Evolutionary conservation across 2,797 vertebrate species (phyloP).

Genomic region (Fistularia tabacaria): DNA sequence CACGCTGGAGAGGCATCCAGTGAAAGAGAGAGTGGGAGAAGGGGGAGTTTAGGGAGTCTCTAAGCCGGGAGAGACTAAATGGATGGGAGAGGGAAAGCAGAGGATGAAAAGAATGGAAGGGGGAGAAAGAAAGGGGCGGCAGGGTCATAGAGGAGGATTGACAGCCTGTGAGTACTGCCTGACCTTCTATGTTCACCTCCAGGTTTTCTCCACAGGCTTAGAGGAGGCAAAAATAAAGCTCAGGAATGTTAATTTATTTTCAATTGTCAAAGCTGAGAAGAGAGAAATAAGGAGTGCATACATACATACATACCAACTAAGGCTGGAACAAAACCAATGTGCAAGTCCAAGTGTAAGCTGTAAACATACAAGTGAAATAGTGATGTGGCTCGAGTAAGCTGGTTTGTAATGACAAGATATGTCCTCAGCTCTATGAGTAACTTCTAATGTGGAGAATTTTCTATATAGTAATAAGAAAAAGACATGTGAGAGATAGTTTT

Average conservation of each 20-base stretch:
- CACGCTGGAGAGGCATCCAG: constrained; percentile 69
- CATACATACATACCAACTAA: constrained; percentile 78
- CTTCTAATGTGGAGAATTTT: constrained; percentile 64
- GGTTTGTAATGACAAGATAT: constrained; percentile 56
- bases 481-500: constrained; percentile 52
- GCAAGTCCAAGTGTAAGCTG: constrained; percentile 62
- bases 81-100: constrained; percentile 56
- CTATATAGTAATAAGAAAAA: constrained; percentile 53
- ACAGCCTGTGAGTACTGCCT: constrained; percentile 76
- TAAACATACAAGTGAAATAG: constrained; percentile 59
- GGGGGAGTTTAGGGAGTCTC: constrained; percentile 42
- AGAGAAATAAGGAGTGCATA: constrained; percentile 73
- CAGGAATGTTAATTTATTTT: constrained; percentile 84
- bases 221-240: constrained; percentile 74
- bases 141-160: constrained; percentile 73
- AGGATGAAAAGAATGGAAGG: constrained; percentile 68
- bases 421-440: constrained; percentile 57
- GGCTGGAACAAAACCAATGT: constrained; percentile 65
- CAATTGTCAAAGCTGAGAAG: constrained; percentile 68
- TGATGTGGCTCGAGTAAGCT: constrained; percentile 47
- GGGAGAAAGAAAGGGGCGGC: constrained; percentile 63
- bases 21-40: constrained; percentile 51
- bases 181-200: constrained; percentile 74
- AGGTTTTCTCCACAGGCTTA: constrained; percentile 74
- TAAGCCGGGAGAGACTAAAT: constrained; percentile 60